phyloP scores from a whole-genome alignment of 2,888 invertebrate genomes.

The Lampropteryx suffumata region DNA sequence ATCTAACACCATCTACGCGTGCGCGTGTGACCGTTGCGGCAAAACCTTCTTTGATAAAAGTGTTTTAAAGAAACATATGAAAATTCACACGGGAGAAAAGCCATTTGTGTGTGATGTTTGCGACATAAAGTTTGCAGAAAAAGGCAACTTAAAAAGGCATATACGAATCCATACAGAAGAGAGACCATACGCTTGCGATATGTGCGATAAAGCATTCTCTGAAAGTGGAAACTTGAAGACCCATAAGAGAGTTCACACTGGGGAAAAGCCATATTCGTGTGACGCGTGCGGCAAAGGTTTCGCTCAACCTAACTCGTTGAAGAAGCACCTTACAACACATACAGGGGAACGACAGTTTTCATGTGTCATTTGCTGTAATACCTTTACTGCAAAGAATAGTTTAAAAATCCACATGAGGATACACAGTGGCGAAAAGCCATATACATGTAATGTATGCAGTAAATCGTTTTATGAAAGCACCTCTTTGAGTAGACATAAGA shows the following conservation, averaged over 20 bases:
- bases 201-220: slow-evolving; percentile 18
- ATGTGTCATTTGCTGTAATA: slow-evolving; percentile 16
- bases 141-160: slow-evolving; percentile 20
- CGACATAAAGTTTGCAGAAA: slow-evolving; percentile 13
- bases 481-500: slow-evolving; percentile 14
- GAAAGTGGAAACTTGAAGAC: slow-evolving; percentile 20
- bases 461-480: slow-evolving; percentile 22
- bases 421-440: slow-evolving; percentile 18
- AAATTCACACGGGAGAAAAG: slow-evolving; percentile 21
- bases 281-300: slow-evolving; percentile 21
- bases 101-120: slow-evolving; percentile 17
- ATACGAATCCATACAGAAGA: slow-evolving; percentile 19
- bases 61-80: slow-evolving; percentile 20
- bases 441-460: slow-evolving; percentile 18
- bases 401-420: slow-evolving; percentile 18
- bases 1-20: background rate
- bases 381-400: slow-evolving; percentile 14
- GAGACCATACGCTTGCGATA: slow-evolving; percentile 13
- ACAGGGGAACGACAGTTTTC: slow-evolving; percentile 20
- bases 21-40: slow-evolving; percentile 21
- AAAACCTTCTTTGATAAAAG: slow-evolving; percentile 15
- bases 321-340: slow-evolving; percentile 21
- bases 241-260: slow-evolving; percentile 20
- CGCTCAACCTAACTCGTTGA: slow-evolving; percentile 14
- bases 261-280: slow-evolving; percentile 22